Conservation (phyloP, 2,888 invertebrate genomes). For the Orchestes rusci region DNA sequence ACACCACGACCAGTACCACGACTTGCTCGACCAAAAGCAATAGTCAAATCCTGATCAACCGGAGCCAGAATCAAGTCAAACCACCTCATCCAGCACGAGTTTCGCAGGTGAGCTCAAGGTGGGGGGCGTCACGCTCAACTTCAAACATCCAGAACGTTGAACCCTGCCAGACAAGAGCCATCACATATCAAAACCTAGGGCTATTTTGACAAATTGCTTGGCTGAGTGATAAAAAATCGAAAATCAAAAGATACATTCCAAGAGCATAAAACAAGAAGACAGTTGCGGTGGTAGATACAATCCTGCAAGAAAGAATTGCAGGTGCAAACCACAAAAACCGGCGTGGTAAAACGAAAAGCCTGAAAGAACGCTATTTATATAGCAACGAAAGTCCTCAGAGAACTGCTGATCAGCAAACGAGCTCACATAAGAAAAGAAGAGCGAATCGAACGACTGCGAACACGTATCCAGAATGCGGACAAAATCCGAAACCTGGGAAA, state of each 20-base stretch:
- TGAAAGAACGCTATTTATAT: no score
- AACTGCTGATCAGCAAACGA: background rate
- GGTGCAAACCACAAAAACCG: background rate
- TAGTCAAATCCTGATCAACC: background rate
- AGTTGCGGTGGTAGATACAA: slow-evolving; percentile 1
- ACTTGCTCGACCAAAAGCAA: background rate
- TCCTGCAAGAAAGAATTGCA: slow-evolving; percentile 1
- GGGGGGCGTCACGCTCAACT: slow-evolving; percentile 1
- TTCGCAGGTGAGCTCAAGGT: no score
- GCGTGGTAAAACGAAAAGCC: background rate
- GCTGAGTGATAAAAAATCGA: background rate
- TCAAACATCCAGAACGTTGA: slow-evolving; percentile 2
- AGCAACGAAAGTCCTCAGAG: no score
- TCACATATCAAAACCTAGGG: slow-evolving; percentile 1
- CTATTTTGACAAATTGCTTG: slow-evolving; percentile 4
- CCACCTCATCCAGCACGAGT: no score
- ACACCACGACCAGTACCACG: background rate
- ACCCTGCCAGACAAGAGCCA: no score
- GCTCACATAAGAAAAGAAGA: slow-evolving; percentile 3
- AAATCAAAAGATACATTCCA: slow-evolving; percentile 1
- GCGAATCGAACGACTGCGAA: background rate
- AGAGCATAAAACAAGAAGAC: slow-evolving; percentile 1
- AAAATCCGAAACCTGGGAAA: background rate
- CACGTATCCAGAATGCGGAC: no score
- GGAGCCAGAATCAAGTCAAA: no score